phyloP scores from a whole-genome alignment of 2,797 vertebrate species.

The Smutsia gigantea region DNA sequence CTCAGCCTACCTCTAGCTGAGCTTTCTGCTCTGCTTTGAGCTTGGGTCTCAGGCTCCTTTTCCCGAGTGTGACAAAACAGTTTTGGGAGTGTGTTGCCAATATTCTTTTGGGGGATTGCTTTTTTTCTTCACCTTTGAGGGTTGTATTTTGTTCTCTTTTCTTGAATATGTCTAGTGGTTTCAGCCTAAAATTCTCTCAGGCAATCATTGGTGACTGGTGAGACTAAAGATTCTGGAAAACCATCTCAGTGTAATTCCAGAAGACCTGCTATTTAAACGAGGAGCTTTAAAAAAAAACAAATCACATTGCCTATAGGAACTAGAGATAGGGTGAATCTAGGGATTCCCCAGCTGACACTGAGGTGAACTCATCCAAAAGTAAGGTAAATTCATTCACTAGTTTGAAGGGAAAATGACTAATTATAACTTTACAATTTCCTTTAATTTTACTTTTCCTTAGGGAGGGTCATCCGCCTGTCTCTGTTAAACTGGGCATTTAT shows the following conservation, averaged over 20 bases:
- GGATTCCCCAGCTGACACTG: not conserved
- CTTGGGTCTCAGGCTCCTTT: not conserved
- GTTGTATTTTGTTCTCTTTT: not conserved
- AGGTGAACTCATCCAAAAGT: not conserved
- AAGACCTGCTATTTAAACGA: constrained; percentile 9
- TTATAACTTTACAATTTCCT: not conserved
- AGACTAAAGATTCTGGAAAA: constrained; percentile 5
- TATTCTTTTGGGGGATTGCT: not conserved
- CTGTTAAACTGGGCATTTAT: not conserved
- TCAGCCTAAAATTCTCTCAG: not conserved
- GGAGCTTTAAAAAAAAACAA: not conserved
- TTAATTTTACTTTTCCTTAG: not conserved
- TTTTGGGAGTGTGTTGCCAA: not conserved
- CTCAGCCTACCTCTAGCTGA: not conserved
- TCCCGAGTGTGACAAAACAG: not conserved
- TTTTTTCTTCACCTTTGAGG: not conserved
- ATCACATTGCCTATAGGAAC: not conserved
- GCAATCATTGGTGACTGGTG: not conserved
- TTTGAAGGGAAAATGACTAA: not conserved
- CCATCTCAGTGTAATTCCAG: not conserved
- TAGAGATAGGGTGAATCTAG: not conserved
- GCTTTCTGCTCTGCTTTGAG: not conserved
- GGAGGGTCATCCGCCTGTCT: not conserved
- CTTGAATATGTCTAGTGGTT: not conserved
- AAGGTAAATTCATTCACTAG: not conserved